Base-by-base conservation (phyloP, 2,888 invertebrate species). In the Pseudococcus longispinus region DNA sequence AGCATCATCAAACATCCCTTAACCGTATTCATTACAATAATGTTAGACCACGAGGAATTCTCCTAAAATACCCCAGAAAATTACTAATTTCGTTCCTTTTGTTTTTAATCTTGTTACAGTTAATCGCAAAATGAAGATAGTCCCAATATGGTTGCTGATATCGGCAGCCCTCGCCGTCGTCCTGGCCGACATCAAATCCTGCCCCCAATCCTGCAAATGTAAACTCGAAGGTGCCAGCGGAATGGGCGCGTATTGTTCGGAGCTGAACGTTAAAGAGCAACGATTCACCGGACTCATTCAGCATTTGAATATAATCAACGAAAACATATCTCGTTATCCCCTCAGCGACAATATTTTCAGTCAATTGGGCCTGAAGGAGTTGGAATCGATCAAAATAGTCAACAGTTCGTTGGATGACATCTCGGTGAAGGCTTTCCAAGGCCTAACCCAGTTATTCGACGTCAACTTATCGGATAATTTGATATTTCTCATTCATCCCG, bases 391-490 rank as follows among this genome's bases (percentile, higher is more conserved):
- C 20, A 93, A 93, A 89, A 94, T 95, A 89, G 92, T 93, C 85
- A 94, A 95, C 90, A 94, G 94, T 88, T 93, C 93, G 13, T 94
- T 96, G 89, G 91, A 92, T 80, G 92, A 92, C 87, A 92, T 95
- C 88, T 93, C 94, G 89, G 93, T 93, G 26, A 93, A 92, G 83
- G 95, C 95, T 0, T 96, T 96, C 92, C 92, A 93, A 88, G 94
- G 93, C 5, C 91, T 95, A 85, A 91, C 93, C 26, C 93, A 94
- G 88, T 91, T 96, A 42, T 94, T 94, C 89, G 92, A 94, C 26
- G 93, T 96, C 0, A 93, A 94, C 89, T 91, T 96, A 88, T 93
- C 94, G 2, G 93, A 94, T 90, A 94, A 94, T 88, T 93, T 93
- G 87, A 92, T 96, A 32, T 93, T 93, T 88, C 92, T 92, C 87